phyloP scores from a whole-genome alignment of 37 sponge, comb jelly and placozoan genomes.

The Beroe forskalii region DNA sequence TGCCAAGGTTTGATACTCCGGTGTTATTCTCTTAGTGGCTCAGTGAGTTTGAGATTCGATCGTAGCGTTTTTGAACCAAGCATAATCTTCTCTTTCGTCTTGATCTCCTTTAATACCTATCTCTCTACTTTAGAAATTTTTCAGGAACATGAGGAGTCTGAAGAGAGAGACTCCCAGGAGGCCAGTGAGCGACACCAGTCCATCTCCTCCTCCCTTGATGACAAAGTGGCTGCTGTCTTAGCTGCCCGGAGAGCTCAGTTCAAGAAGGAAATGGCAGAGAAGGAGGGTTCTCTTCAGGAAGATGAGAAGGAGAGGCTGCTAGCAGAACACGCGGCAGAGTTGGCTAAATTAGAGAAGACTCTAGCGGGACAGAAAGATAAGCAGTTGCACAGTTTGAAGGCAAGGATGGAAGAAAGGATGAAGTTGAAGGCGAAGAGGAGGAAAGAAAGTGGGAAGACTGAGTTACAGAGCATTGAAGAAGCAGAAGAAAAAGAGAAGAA shows the following conservation, averaged over 20 bases:
- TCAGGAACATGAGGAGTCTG: background rate
- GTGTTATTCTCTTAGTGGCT: too few relatives aligned
- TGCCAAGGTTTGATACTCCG: background rate
- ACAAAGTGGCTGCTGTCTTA: background rate
- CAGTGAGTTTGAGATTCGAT: too few relatives aligned
- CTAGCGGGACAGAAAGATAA: background rate
- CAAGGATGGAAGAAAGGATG: background rate
- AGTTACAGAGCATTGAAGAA: background rate
- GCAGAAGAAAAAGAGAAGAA: background rate
- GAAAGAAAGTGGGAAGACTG: background rate
- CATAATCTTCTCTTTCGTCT: too few relatives aligned
- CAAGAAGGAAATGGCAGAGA: background rate
- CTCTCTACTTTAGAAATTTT: background rate
- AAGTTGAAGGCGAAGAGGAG: background rate
- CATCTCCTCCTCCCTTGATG: background rate
- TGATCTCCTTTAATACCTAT: background rate
- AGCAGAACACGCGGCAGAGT: background rate
- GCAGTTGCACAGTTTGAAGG: background rate
- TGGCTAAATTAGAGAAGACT: background rate
- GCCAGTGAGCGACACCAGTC: background rate
- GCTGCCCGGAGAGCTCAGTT: background rate
- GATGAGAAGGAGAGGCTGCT: background rate
- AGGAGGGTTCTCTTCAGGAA: background rate
- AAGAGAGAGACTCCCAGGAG: background rate
- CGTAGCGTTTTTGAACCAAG: too few relatives aligned